Base-by-base conservation (phyloP, 2,113 vertebrate genomes). In the Gavia stellata region DNA sequence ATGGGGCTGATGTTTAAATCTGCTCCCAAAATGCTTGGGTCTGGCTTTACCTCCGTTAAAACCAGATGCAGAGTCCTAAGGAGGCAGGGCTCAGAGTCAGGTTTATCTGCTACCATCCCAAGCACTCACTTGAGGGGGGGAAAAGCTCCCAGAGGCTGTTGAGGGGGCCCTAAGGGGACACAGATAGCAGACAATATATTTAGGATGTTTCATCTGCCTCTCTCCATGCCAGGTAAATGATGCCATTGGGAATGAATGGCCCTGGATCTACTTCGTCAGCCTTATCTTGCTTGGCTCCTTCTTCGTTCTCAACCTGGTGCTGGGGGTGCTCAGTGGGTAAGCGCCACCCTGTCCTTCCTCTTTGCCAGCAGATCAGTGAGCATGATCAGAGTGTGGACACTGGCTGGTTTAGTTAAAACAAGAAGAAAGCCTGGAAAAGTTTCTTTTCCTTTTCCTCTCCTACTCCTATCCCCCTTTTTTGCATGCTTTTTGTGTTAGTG, bases 251-350 rank as follows among this genome's bases (percentile, higher is more conserved):
- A 99, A 99, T 12, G 98, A 99, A 87, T 99, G 99, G 99, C 99
- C 99, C 23, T 99, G 99, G 99, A 97, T 99, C 93, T 99, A 99
- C 95, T 99, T 99, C 40, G 98, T 99, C 96, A 99, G 98, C 65
- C 98, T 99, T 77, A 99, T 99, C 83, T 97, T 99, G 50, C 95
- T 99, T 45, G 99, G 99, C 10, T 99, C 99, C 61, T 99, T 99
- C 97, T 99, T 99, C 2, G 98, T 99, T 73, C 99, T 99, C 81
- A 99, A 99, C 95, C 98, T 99, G 83, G 99, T 99, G 86, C 98
- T 99, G 93, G 99, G 99, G 1, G 99, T 99, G 81, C 98, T 99
- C 75, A 99, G 99, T 7, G 99, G 99, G 99, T 99, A 98, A 98
- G 98, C 92, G 65, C 55, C 34, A 23, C 19, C 28, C 34, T 49